Conservation (phyloP, 2,888 invertebrate genomes). For the Orthosia incerta region DNA sequence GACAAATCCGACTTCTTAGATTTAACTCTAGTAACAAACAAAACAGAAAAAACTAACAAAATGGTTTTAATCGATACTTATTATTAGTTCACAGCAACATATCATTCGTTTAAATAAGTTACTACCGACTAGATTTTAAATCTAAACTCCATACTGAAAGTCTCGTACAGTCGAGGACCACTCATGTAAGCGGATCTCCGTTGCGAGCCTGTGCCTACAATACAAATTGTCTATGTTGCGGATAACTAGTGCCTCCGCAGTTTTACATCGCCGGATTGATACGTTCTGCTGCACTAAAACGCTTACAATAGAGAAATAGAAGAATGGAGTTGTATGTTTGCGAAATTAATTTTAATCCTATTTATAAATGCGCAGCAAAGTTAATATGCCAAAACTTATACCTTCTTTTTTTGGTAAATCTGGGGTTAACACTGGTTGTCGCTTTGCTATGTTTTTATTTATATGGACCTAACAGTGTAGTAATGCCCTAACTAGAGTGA, state of each 20-base stretch:
- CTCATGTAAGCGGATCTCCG: conserved; percentile 20
- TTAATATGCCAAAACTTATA: neutral
- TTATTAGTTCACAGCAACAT: too few species aligned
- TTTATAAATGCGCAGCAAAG: neutral
- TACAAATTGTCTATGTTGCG: neutral
- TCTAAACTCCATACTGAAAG: neutral
- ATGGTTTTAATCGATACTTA: too few species aligned
- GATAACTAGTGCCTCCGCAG: conserved; percentile 17
- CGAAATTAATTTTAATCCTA: neutral
- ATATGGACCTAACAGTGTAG: neutral
- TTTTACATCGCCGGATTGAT: conserved; percentile 23
- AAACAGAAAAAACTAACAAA: too few species aligned
- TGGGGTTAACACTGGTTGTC: neutral
- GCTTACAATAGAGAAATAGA: neutral
- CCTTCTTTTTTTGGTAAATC: neutral
- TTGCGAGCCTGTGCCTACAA: neutral
- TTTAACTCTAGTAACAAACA: too few species aligned
- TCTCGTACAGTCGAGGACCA: neutral
- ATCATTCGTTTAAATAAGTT: neutral
- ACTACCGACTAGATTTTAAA: neutral
- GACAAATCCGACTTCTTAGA: too few species aligned
- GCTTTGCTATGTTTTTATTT: neutral
- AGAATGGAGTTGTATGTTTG: neutral
- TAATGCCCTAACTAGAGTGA: neutral
- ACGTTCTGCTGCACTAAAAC: conserved; percentile 1